These are phyloP conservation scores for Apostichopus leukothele DNA, from an alignment of 53 echinoderm and acorn worm species.

Conservation along the genomic window DNA sequence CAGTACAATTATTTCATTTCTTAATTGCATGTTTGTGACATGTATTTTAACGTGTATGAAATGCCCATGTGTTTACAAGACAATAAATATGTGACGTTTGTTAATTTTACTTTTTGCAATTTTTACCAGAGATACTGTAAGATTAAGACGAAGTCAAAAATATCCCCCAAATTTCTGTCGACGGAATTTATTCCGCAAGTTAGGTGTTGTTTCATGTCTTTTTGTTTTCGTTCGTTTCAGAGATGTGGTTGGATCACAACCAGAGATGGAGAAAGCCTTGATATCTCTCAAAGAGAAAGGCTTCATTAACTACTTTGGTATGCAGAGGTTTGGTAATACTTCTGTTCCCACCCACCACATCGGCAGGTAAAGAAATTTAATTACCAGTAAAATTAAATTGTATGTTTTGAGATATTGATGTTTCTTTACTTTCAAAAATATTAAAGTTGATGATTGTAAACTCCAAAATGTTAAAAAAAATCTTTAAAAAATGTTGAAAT, in stretches of 20 bases:
- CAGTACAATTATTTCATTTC: too few species aligned
- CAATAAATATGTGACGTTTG: too few species aligned
- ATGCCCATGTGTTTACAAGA: too few species aligned
- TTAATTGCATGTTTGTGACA: too few species aligned
- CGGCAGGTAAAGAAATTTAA: conserved; percentile 64
- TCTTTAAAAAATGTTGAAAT: not conserved
- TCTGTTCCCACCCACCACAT: conserved; percentile 72
- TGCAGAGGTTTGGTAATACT: conserved; percentile 97
- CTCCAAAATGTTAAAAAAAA: not conserved
- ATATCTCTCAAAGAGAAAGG: conserved; percentile 79
- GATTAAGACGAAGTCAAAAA: too few species aligned
- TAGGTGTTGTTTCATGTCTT: not conserved
- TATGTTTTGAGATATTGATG: too few species aligned
- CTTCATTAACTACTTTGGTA: conserved; percentile 99
- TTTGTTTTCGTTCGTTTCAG: not conserved
- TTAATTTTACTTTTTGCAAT: too few species aligned
- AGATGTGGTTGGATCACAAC: conserved; percentile 33
- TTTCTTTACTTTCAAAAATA: too few species aligned
- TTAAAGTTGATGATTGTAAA: too few species aligned
- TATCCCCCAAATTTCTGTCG: not conserved
- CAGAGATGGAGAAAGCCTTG: conserved; percentile 71
- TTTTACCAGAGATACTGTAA: too few species aligned
- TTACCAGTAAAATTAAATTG: not conserved
- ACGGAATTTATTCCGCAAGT: not conserved
- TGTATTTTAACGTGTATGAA: too few species aligned